A percentile compares a stretch with the other conserved stretches of the same genome.
Evolutionary conservation across 2,113 vertebrate species (phyloP).

Genomic region (Pachycephala philippinensis): DNA sequence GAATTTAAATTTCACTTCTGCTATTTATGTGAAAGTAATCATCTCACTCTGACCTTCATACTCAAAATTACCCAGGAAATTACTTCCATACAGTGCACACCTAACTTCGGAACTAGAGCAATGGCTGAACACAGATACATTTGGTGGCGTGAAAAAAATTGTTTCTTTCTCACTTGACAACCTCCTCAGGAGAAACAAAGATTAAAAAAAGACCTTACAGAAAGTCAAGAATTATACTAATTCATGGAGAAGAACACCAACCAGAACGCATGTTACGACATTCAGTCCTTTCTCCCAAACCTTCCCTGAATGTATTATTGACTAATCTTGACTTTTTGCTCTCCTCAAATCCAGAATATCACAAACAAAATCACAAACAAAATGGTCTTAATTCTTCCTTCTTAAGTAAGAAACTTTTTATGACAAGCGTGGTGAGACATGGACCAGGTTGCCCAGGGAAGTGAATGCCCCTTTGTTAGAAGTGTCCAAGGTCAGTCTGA

Average conservation of each 20-base stretch:
- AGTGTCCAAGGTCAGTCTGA: not conserved
- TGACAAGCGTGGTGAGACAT: accelerated
- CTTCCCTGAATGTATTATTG: not conserved
- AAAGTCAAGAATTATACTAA: not conserved
- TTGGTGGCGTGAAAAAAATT: not conserved
- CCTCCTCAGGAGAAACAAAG: not conserved
- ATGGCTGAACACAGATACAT: not conserved
- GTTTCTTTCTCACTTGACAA: not conserved
- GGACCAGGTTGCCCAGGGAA: not conserved
- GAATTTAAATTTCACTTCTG: not conserved
- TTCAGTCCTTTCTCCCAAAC: not conserved
- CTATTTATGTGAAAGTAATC: not conserved
- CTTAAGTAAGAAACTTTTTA: not conserved
- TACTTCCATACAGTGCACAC: not conserved
- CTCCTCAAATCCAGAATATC: not conserved
- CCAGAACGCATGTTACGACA: not conserved
- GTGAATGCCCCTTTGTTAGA: not conserved
- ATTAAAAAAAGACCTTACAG: not conserved
- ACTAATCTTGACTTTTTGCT: not conserved
- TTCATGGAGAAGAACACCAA: not conserved
- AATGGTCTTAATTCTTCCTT: not conserved
- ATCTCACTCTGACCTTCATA: not conserved
- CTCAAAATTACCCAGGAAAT: not conserved
- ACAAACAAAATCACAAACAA: not conserved
- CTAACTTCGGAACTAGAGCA: not conserved